Percentiles rank a stretch among this genome's conserved stretches.
These are phyloP conservation scores for Casuarius casuarius DNA, from an alignment of 2,113 vertebrate genomes.

Conservation along the genomic window DNA sequence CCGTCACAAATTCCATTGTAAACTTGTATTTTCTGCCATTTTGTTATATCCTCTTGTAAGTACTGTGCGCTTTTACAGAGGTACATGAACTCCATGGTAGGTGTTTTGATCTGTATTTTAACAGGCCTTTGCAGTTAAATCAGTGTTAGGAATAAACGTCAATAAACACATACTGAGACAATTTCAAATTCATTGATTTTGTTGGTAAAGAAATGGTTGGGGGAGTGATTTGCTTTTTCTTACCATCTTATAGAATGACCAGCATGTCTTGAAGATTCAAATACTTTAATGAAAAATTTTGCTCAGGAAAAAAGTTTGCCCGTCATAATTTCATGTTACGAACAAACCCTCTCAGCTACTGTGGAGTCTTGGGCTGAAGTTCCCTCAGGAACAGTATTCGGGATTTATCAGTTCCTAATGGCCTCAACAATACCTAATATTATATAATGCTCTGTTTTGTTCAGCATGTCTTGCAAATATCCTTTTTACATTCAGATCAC, in stretches of 20 bases:
- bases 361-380: not conserved
- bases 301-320: not conserved
- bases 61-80: not conserved
- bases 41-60: not conserved
- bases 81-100: not conserved
- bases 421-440: not conserved
- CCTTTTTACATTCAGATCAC: not conserved
- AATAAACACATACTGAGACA: not conserved
- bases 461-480: not conserved
- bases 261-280: conserved; percentile 22
- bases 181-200: conserved; percentile 14
- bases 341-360: not conserved
- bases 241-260: not conserved
- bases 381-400: not conserved
- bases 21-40: not conserved
- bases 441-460: not conserved
- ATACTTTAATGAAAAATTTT: conserved; percentile 1
- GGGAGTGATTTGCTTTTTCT: conserved; percentile 13
- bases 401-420: not conserved
- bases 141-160: not conserved
- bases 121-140: conserved; percentile 3
- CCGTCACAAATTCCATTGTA: not conserved
- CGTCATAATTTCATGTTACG: not conserved
- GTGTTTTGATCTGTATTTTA: conserved; percentile 34
- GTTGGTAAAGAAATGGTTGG: not conserved